Conservation (phyloP, 2,888 invertebrate species). For the Harpalus rufipes region DNA sequence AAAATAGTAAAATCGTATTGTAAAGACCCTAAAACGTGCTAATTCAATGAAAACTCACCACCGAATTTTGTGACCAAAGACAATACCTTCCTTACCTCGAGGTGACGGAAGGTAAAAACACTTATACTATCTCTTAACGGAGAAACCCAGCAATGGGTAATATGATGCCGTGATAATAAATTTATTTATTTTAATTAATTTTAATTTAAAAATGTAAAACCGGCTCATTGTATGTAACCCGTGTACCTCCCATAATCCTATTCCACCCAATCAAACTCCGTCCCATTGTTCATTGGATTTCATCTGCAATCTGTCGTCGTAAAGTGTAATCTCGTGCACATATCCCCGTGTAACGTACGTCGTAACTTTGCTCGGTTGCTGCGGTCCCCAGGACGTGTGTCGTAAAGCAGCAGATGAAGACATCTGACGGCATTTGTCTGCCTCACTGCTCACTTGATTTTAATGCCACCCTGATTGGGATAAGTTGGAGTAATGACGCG, state of each 20-base stretch:
- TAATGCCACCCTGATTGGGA: constrained; percentile 30
- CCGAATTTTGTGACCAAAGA: too few relatives aligned
- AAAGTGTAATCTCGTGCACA: constrained; percentile 54
- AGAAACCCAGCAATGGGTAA: too few relatives aligned
- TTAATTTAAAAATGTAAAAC: too few relatives aligned
- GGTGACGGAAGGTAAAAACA: too few relatives aligned
- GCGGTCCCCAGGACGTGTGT: constrained; percentile 27
- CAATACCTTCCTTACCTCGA: too few relatives aligned
- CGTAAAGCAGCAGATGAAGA: constrained; percentile 33
- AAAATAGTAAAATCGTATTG: too few relatives aligned
- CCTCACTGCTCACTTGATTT: constrained; percentile 33
- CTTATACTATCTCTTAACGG: too few relatives aligned
- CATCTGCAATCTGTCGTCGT: constrained; percentile 51
- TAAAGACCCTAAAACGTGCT: too few relatives aligned
- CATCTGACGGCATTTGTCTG: not conserved
- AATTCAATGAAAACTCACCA: too few relatives aligned
- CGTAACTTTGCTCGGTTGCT: constrained; percentile 8
- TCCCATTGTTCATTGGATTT: not conserved
- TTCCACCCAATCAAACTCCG: not conserved
- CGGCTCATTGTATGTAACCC: too few relatives aligned
- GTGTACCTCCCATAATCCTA: not conserved
- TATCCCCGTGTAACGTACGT: constrained; percentile 10
- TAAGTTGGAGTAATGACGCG: constrained; percentile 18
- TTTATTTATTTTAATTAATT: too few relatives aligned
- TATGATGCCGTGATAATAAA: too few relatives aligned